Base-by-base conservation (phyloP, 2,797 vertebrate species). In the Ambastaia sidthimunki region DNA sequence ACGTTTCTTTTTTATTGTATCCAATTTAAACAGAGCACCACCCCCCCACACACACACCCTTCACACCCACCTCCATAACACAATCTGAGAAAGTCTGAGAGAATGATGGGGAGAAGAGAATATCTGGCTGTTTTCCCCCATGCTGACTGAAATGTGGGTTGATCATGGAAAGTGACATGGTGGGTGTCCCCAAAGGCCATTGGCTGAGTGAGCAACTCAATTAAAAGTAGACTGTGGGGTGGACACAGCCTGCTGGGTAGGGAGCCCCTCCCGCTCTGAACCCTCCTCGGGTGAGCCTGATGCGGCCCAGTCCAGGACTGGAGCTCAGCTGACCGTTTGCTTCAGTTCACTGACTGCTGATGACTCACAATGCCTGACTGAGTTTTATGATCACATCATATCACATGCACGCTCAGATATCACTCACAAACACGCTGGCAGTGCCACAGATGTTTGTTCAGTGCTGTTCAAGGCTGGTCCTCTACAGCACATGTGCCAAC, bases 131-230 rank as follows among this genome's bases (percentile, higher is more conserved):
- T 85, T 50, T 84, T 92, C 89, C 85, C 88, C 85, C 82, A 87
- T 81, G 78, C 89, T 86, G 85, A 88, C 89, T 91, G 91, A 93
- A 90, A 93, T 93, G 90, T 89, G 91, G 91, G 92, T 92, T 93
- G 92, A 92, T 93, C 90, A 93, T 93, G 85, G 72, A 89, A 93
- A 92, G 93, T 93, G 93, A 93, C 93, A 93, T 77, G 84, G 59
- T 85, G 91, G 89, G 89, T 91, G 90, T 93, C 91, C 91, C 91
- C 87, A 41, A 71, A 85, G 89, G 90, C 89, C 88, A 88, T 89
- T 86, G 90, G 90, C 91, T 91, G 92, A 92, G 91, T 91, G 90
- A 93, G 92, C 92, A 93, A 92, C 93, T 93, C 92, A 93, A 93
- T 94, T 94, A 94, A 91, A 87, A 92, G 86, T 86, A 90, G 92